A percentile compares a stretch with the other conserved stretches of the same genome.
Conservation (phyloP, 2,888 invertebrate species). For the Neoascia interrupta region DNA sequence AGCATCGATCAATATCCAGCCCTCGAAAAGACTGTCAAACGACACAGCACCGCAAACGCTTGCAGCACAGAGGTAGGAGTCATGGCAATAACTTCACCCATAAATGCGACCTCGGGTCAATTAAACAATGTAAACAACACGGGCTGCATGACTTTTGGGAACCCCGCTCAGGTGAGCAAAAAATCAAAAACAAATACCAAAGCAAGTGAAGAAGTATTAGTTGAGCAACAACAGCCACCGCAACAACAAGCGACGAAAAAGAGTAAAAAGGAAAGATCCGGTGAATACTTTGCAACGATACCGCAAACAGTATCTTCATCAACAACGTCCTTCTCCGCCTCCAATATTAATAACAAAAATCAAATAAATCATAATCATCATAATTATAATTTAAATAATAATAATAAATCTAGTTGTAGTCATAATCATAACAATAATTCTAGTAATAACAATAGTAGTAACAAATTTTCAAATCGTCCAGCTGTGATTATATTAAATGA, state of each 20-base stretch:
- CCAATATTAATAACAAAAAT: conserved; percentile 58
- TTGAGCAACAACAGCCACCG: conserved; percentile 13
- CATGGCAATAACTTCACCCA: conserved; percentile 19
- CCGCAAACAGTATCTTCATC: conserved; percentile 46
- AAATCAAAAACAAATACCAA: conserved; percentile 66
- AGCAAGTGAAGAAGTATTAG: conserved; percentile 46
- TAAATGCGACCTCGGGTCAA: conserved; percentile 40
- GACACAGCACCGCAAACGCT: conserved; percentile 75
- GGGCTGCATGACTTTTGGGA: conserved; percentile 20
- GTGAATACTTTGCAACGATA: conserved; percentile 21
- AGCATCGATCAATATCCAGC: conserved; percentile 80
- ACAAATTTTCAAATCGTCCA: conserved; percentile 79
- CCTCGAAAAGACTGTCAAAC: conserved; percentile 79
- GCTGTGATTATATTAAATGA: conserved; percentile 88
- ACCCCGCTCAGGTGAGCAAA: conserved; percentile 29
- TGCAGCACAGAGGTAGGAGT: conserved; percentile 49
- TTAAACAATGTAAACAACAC: conserved; percentile 29
- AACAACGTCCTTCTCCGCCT: conserved; percentile 7
- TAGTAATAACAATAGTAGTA: conserved; percentile 56
- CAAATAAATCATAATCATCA: conserved; percentile 61
- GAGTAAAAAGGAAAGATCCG: conserved; percentile 53
- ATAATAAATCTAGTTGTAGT: conserved; percentile 64
- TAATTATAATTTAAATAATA: conserved; percentile 55
- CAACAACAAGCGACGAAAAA: conserved; percentile 43
- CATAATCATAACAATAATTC: conserved; percentile 53